Percentiles rank a stretch among this genome's conserved stretches.
Evolutionary conservation across 2,888 invertebrate species (phyloP).

Genomic region (Serripes groenlandicus): DNA sequence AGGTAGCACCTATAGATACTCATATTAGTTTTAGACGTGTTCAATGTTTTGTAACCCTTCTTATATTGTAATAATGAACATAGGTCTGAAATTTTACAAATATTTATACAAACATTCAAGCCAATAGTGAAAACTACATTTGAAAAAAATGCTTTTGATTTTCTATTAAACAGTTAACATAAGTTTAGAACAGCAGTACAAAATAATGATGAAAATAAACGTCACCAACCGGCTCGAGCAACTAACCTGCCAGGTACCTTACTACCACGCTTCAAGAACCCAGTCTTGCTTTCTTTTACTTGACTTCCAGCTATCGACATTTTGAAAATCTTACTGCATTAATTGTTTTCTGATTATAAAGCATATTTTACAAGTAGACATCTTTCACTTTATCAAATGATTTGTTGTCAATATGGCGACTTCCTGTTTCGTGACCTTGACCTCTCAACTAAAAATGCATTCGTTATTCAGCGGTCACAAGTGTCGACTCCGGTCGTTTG

Average conservation of each 20-base stretch:
- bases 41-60: too few species aligned
- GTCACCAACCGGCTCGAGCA: neutral
- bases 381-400: constrained; percentile 27
- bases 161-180: too few species aligned
- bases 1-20: too few species aligned
- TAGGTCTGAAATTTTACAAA: too few species aligned
- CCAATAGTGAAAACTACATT: too few species aligned
- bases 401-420: constrained; percentile 81
- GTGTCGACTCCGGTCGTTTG: too few species aligned
- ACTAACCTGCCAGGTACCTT: constrained; percentile 80
- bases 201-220: too few species aligned
- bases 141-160: too few species aligned
- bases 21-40: too few species aligned
- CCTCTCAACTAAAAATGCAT: neutral
- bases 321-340: neutral
- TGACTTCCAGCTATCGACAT: constrained; percentile 75
- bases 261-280: constrained; percentile 80
- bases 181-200: too few species aligned
- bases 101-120: too few species aligned
- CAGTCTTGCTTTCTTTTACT: constrained; percentile 70
- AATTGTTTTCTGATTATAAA: constrained; percentile 11
- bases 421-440: constrained; percentile 51
- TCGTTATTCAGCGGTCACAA: neutral
- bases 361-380: constrained; percentile 18
- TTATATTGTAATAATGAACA: too few species aligned